Evolutionary conservation across 1,140 invertebrate genomes (phyloP), one percentile per base, ranked within the genome.

Genomic region (Drosophila sp.): DNA sequence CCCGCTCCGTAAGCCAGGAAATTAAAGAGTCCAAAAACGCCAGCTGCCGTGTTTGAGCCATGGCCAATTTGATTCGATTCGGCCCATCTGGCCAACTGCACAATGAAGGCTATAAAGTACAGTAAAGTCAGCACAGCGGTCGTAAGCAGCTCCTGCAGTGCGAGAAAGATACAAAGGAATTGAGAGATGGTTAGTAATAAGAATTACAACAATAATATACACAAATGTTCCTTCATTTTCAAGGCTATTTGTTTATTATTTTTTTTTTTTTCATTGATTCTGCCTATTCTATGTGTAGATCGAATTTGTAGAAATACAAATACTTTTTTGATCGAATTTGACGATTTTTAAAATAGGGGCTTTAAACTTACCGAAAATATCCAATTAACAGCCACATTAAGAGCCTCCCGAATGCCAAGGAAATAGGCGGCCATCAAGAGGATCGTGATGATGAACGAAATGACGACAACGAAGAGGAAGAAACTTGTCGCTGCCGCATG

Each of bases 311-410:
- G n/a, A n/a, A n/a, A n/a, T n/a, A n/a, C n/a, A n/a, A n/a, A n/a
- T n/a, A n/a, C n/a, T n/a, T n/a, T n/a, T n/a, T n/a, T n/a, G n/a
- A n/a, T n/a, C n/a, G n/a, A n/a, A n/a, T n/a, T n/a, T n/a, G n/a
- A n/a, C n/a, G n/a, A n/a, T 21, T 21, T 21, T 21, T 21, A 4
- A 21, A 21, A 4, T 21, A 2, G 21, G 21, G 1, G 21, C n/a
- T n/a, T n/a, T 2, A 21, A 3, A 94, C 94, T 95, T 94, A 97
- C 97, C 78, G 95, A 95, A 53, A 96, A 92, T 67, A 97, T 94
- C 97, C 96, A 97, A 78, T 97, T 96, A 76, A 97, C 95, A 21
- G 96, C 95, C 14, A 97, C 90, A 79, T 94, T 95, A 9, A 97
- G 92, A 7, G 95, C 95, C 79, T 96, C 96, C 57, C 96, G 94